Evolutionary conservation across 2,888 invertebrate species (phyloP), one percentile per base, ranked within the genome.

Genomic region (Erpobdella octoculata): DNA sequence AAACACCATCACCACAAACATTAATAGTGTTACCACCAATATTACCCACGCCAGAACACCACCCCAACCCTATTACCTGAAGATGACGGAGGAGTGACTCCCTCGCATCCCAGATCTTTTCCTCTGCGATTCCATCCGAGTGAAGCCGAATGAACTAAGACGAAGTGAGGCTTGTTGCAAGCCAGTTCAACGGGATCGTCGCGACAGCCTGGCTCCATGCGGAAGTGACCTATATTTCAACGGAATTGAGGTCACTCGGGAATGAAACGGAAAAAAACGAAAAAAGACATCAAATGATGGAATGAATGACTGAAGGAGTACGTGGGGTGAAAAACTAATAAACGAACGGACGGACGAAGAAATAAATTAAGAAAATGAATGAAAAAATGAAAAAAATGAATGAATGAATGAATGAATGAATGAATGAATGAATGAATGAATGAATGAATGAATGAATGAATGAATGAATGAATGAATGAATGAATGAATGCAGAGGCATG

Each of bases 381-480:
- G n/a, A 15, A 15, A n/a, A 41, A 41, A 41, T 15, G n/a, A 41
- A 41, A 41, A 41, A n/a, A 15, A 15, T 41, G 12, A 41, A 41
- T 15, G n/a, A 41, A 41, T 12, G 12, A 41, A 41, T 41, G 66
- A 6, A 12, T 53, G 66, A 28, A 37, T 53, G 38, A n/a, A 66
- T 66, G 25, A 48, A 66, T 66, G 66, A 3, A 37, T 37, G 66
- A 37, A 66, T 66, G 66, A 5, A 68, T 58, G 53, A 41, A 58
- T 62, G 58, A 18, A 62, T 69, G 69, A 58, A 61, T 69, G 21
- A 53, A 61, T 28, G 31, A 36, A 33, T 62, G 59, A 33, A 58
- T 69, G 59, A 59, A 70, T 62, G 59, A 18, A 8, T 62, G 59
- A 59, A 70, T 70, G 8, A 38, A 33, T 70, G 35, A 21, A 70